A percentile compares a stretch with the other conserved stretches of the same genome.
These are phyloP conservation scores for Meganola albula DNA, from an alignment of 2,888 invertebrate genomes.

Conservation along the genomic window DNA sequence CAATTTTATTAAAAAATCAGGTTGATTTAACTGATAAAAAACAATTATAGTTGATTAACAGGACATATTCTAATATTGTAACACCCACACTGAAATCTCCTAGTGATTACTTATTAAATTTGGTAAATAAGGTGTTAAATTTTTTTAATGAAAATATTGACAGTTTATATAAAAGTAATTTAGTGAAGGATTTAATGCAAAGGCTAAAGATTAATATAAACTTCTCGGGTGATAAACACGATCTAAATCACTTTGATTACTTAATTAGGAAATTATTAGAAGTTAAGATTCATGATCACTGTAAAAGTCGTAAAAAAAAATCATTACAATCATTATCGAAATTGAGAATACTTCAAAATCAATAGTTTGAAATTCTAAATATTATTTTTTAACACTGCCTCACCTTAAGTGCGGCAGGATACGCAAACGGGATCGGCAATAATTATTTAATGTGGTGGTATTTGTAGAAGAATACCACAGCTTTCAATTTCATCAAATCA, in stretches of 20 bases:
- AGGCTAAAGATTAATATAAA: background rate
- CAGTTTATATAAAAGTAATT: background rate
- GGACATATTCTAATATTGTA: constrained; percentile 9
- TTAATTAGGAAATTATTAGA: constrained; percentile 11
- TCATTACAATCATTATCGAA: too few species aligned
- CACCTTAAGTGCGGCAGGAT: too few species aligned
- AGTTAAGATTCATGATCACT: constrained; percentile 13
- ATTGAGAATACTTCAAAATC: too few species aligned
- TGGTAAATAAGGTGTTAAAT: background rate
- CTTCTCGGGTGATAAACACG: background rate
- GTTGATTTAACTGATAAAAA: constrained; percentile 14
- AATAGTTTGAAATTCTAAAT: too few species aligned
- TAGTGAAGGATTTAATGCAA: background rate
- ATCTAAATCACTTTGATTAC: constrained; percentile 5
- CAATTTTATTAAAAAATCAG: background rate
- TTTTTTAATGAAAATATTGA: background rate
- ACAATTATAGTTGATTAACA: constrained; percentile 19
- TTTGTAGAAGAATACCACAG: too few species aligned
- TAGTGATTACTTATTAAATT: background rate
- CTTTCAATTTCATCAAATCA: too few species aligned
- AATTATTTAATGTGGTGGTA: too few species aligned
- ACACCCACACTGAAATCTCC: constrained; percentile 1
- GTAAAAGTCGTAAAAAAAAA: too few species aligned
- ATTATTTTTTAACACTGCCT: too few species aligned
- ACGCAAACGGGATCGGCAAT: too few species aligned